Base-by-base conservation (phyloP, 2,888 invertebrate species). In the Campaea margaritaria region DNA sequence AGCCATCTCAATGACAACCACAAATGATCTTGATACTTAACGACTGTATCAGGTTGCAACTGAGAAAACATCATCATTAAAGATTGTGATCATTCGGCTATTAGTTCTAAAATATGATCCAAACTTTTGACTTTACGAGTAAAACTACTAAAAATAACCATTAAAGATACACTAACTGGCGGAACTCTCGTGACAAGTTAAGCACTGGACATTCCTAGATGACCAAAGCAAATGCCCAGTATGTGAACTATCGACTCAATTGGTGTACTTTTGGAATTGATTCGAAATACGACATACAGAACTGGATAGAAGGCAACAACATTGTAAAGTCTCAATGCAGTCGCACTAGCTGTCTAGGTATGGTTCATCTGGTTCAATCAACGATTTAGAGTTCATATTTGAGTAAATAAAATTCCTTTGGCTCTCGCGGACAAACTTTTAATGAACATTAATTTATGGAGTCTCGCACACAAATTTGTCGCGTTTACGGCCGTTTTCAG, bases 391-490 rank as follows among this genome's bases (percentile, higher is more conserved):
- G 76, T 82, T 78, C 70, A 78, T 82, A 77, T 83, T 86, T 83
- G 53, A 51, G 44, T 74, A 78, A 79, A 81, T 77, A 75, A 79
- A 82, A 75, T 68, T 64, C 62, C 62, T 50, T 70, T 78, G 74
- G 73, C 71, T 72, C 69, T 56, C 75, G 62, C 31, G 47, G 60
- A 38, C 43, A 73, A 81, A 86, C 81, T 85, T 86, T 87, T 88
- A 88, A 89, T 87, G 86, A 86, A 87, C 75, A 79, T 83, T 82
- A 86, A 88, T 87, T 87, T 87, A 88, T 86, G 79, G 76, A 80
- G 76, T 70, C 72, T 68, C 60, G 59, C 55, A 54, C 77, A 84
- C 82, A 78, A 84, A 87, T 87, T 86, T 86, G 89, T 87, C 86
- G 84, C 81, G 79, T 86, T 87, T 84, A 87, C 78, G 76, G 80